Conservation (phyloP, 2,888 invertebrate genomes). For the Agrenia bidenticulata region DNA sequence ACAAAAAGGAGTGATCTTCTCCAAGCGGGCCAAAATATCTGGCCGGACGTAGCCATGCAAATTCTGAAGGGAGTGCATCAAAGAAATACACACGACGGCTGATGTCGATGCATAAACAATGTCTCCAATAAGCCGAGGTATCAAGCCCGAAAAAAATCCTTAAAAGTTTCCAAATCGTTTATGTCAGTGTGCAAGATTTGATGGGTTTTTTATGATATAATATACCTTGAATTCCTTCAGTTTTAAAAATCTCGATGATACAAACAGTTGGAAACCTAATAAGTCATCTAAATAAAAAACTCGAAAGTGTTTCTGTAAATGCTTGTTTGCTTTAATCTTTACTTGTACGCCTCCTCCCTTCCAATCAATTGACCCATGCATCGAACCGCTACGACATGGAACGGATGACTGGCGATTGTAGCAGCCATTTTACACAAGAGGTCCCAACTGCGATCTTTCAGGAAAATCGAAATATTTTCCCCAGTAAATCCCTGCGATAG, state of each 20-base stretch:
- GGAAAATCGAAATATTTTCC: constrained; percentile 18
- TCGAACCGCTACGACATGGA: constrained; percentile 86
- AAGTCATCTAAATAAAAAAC: too few species aligned
- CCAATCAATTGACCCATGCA: constrained; percentile 73
- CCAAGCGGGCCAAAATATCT: not conserved
- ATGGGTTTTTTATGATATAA: too few species aligned
- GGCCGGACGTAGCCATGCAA: not conserved
- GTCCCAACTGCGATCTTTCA: constrained; percentile 32
- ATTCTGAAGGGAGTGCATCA: not conserved
- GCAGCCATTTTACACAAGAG: constrained; percentile 36
- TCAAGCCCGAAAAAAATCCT: constrained; percentile 83
- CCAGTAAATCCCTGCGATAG: constrained; percentile 13
- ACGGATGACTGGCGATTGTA: constrained; percentile 82
- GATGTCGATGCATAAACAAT: constrained; percentile 75
- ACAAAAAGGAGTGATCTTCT: not conserved
- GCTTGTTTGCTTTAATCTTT: too few species aligned
- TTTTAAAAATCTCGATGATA: not conserved
- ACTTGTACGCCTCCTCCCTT: constrained; percentile 18
- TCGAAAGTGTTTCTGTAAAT: too few species aligned
- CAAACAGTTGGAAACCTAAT: not conserved
- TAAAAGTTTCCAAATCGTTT: too few species aligned
- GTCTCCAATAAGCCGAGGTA: constrained; percentile 83
- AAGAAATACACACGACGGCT: not conserved
- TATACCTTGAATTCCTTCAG: constrained; percentile 12
- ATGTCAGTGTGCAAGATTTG: too few species aligned